These are phyloP conservation scores for Etheostoma perlongum DNA, from an alignment of 2,797 vertebrate genomes.

Conservation along the genomic window DNA sequence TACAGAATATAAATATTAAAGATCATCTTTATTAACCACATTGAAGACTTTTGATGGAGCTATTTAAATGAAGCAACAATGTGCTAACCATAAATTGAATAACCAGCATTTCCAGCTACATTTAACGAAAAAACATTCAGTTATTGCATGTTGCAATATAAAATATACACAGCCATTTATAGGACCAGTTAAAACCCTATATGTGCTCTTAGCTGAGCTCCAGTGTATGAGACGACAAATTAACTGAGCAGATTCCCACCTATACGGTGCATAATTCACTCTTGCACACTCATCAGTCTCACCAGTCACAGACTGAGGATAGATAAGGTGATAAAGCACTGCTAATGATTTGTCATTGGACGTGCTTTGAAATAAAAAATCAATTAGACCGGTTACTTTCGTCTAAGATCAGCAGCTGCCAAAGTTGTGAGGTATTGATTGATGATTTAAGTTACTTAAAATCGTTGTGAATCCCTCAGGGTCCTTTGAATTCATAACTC, in stretches of 20 bases:
- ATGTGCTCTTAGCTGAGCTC: constrained; percentile 25
- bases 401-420: constrained; percentile 37
- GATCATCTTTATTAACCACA: background rate
- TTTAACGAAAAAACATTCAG: background rate
- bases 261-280: constrained; percentile 63
- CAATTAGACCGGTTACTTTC: constrained; percentile 21
- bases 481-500: background rate
- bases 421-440: constrained; percentile 7
- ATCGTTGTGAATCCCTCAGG: too few relatives aligned
- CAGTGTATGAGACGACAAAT: constrained; percentile 35
- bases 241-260: constrained; percentile 47
- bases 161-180: background rate
- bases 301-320: constrained; percentile 27
- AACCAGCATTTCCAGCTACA: background rate
- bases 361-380: constrained; percentile 35
- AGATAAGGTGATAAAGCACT: constrained; percentile 57
- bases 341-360: constrained; percentile 65
- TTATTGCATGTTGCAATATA: background rate
- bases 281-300: constrained; percentile 46
- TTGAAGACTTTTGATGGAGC: background rate
- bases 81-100: background rate
- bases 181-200: constrained; percentile 11
- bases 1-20: background rate
- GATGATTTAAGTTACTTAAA: constrained; percentile 25
- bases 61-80: background rate